Evolutionary conservation across 2,888 invertebrate genomes (phyloP).

Genomic region (Kuschelorhynchus macadamiae): DNA sequence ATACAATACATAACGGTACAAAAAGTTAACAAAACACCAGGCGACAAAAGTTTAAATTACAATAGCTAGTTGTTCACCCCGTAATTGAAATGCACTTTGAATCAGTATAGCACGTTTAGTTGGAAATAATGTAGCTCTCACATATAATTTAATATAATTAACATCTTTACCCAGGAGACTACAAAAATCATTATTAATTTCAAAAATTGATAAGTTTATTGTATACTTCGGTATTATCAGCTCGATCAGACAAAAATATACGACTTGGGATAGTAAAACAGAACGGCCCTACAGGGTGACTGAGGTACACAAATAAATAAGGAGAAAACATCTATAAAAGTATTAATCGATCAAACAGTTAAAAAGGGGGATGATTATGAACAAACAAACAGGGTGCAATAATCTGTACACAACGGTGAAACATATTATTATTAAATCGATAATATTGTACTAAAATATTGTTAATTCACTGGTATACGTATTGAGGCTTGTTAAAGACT

Average conservation of each 20-base stretch:
- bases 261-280: background rate
- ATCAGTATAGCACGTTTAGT: no score
- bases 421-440: constrained; percentile 48
- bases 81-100: no score
- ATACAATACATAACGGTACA: no score
- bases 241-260: background rate
- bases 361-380: constrained; percentile 36
- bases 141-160: no score
- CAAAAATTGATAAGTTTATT: no score
- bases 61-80: no score
- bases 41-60: no score
- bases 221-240: constrained; percentile 4
- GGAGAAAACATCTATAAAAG: constrained; percentile 54
- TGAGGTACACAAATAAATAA: constrained; percentile 64
- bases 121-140: no score
- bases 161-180: no score
- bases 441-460: constrained; percentile 62
- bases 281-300: constrained; percentile 42
- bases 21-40: no score
- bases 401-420: constrained; percentile 69
- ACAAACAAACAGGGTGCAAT: constrained; percentile 62
- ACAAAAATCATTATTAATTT: no score
- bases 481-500: constrained; percentile 68
- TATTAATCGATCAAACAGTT: constrained; percentile 49
- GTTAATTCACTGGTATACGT: constrained; percentile 64